Evolutionary conservation across 37 sponge, comb jelly and placozoan genomes (phyloP), one percentile per base, ranked within the genome.

Genomic region (Chondrilla cf. caribensis): DNA sequence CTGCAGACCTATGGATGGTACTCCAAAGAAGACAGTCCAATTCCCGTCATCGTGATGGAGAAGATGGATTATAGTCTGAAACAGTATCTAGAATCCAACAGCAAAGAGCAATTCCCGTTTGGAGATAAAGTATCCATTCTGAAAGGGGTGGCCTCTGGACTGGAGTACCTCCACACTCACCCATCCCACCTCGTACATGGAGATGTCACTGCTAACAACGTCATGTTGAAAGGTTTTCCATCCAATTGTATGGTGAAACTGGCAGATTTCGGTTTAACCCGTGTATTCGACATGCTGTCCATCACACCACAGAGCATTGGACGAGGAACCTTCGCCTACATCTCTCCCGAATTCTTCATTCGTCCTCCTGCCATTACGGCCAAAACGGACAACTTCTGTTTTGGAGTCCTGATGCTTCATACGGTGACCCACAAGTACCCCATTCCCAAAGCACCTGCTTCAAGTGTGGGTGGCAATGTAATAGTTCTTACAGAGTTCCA

Each of bases 381-480:
- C 66, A 82, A 87, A 42, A 44, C 67, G 31, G 87, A 87, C 71
- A 55, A 76, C 59, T 87, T 62, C 60, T 78, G 77, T 0, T 83
- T 67, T 35, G 87, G 87, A 0, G 79, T 67, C 0, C 58, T 87
- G 32, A 66, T 83, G 78, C 68, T 87, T 33, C 83, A 87, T 70
- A 79, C 79, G 28, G 19, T 87, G 25, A 78, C 60, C 25, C 60
- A 59, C 60, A 59, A 59, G 25, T 59, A 59, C 60, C 60, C 60
- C 60, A 59, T 59, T 6, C 60, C n/a, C n/a, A n/a, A n/a, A n/a
- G n/a, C n/a, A n/a, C n/a, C n/a, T n/a, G n/a, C n/a, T n/a, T n/a
- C n/a, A n/a, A 3, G 3, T 26, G 4, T n/a, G 25, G 3, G 7
- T 26, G 25, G 7, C 60, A 2, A 59, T 2, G 60, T 59, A 9